Evolutionary conservation across 2,797 vertebrate species (phyloP), one percentile per base, ranked within the genome.

Genomic region (Sebastiscus albofasciatus): DNA sequence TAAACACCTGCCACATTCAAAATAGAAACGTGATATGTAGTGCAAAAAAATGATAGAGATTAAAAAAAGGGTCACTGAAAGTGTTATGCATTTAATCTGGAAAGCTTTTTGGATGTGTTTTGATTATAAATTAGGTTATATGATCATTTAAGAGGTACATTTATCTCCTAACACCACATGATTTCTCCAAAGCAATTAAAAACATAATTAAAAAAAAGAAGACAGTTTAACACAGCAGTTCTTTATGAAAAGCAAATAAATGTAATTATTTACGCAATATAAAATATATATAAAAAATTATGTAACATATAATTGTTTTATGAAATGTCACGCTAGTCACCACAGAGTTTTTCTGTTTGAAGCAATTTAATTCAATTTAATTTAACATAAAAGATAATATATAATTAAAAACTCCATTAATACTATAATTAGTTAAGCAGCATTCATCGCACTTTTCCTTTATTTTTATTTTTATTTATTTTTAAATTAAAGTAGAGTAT

Each of bases 1-100:
- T 67, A 82, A 92, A 94, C 93, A 93, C 84, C 93, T 92, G 92
- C 81, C 71, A 27, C 73, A 78, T 67, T 82, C 73, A 81, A 75
- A 86, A 79, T 27, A 82, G 64, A 76, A 36, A 60, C 8, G 4
- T 42, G 16, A 60, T 26, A 26, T 9, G 10, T 26, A 5, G 10
- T 5, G 31, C 20, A 62, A 24, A 62, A 59, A 29, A 20, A 39
- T 8, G 2, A 60, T 56, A 42, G 20, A 10, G 33, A 60, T 60
- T 54, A 29, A 74, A 27, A 49, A 54, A 80, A 70, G 9, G 27
- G 58, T 82, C 54, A 72, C 4, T 60, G 11, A 31, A 67, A 49
- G 54, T 31, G 56, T 11, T 1, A 13, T 62, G 29, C 1, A 71
- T 58, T 33, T 46, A n/a, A 22, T 59, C 34, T 5, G 2, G 13